phyloP scores from a whole-genome alignment of 35 echinoderm and acorn worm genomes.

The Chiridota heheva region DNA sequence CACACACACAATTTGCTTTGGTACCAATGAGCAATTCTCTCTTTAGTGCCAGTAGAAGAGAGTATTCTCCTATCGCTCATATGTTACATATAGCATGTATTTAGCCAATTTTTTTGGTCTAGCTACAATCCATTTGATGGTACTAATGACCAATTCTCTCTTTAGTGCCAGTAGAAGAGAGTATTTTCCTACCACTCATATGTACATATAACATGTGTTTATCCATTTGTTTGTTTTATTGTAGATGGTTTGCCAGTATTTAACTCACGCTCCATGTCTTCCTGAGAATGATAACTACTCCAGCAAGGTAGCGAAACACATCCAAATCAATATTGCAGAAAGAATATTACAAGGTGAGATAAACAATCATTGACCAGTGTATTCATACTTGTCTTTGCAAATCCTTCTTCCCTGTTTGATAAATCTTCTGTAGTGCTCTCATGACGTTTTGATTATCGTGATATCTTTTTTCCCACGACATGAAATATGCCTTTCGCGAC shows the following conservation, averaged over 20 bases:
- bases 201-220: neutral
- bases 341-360: slow-evolving; percentile 12
- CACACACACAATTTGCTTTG: slow-evolving; percentile 7
- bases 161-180: neutral
- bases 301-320: slow-evolving; percentile 4
- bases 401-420: neutral
- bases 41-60: neutral
- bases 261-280: neutral
- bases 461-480: neutral
- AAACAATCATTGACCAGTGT: no score
- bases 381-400: neutral
- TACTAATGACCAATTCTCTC: neutral
- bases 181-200: neutral
- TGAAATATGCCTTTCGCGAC: neutral
- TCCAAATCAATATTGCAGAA: slow-evolving; percentile 16
- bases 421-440: neutral
- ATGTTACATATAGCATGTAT: neutral
- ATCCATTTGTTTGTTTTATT: neutral
- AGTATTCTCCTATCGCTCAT: neutral
- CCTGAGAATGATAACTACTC: slow-evolving; percentile 12
- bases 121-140: neutral
- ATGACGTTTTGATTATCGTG: neutral
- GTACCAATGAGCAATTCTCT: no score
- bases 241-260: slow-evolving; percentile 34
- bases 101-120: neutral